Evolutionary conservation across 2,797 vertebrate species (phyloP), one percentile per base, ranked within the genome.

Genomic region (Lacerta bilineata): DNA sequence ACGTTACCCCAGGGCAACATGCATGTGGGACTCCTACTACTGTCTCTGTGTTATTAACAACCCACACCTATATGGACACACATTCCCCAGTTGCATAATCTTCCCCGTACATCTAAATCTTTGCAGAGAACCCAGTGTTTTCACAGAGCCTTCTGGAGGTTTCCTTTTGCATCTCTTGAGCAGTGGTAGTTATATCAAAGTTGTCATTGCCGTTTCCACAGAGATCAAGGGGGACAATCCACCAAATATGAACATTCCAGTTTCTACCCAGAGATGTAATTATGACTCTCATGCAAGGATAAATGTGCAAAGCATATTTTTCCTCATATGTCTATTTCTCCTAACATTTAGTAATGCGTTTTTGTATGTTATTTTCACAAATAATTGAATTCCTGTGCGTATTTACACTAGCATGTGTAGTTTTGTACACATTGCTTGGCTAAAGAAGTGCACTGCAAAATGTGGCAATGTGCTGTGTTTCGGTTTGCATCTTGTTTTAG

Each of bases 241-340:
- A 84, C 81, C 64, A 43, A 33, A 78, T 79, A 59, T 84, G 64
- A 59, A 36, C 55, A 71, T n/a, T 71, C 46, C 74, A 25, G 39
- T 6, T 84, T 27, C 18, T 61, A 61, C 17, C 82, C 82, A 80
- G 11, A 69, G 43, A 25, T 39, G 33, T 69, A 78, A 88, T 69
- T 77, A 55, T n/a, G 41, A 41, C 8, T 78, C 61, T 3, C 85
- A 68, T 69, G 33, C 46, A 50, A 50, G 11, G 46, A 50, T 50
- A 50, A 50, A 50, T 50, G 46, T 13, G 46, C 46, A 50, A 50
- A 11, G 46, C 46, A 50, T 13, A 50, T 50, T 50, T 13, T 1
- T 11, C 46, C 46, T 3, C 46, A 50, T 50, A 50, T 50, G 11
- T 50, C 46, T 11, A 50, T 50, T 50, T 13, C 46, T 11, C 46